Evolutionary conservation across 2,113 vertebrate genomes (phyloP).

Genomic region (Callaeas wilsoni): DNA sequence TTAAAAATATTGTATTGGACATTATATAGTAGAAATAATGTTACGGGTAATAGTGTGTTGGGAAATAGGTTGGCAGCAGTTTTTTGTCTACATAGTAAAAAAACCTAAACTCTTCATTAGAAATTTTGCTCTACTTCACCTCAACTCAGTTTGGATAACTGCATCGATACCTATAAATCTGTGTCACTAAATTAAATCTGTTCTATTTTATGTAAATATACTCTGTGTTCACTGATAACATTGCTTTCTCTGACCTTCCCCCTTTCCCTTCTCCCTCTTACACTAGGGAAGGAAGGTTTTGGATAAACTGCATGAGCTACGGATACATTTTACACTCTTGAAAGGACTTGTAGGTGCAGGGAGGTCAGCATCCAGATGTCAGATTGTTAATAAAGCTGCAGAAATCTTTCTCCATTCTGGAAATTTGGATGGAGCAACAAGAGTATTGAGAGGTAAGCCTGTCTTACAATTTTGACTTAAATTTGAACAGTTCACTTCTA

Average conservation of each 20-base stretch:
- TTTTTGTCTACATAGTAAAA: background rate
- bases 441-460: conserved; percentile 82
- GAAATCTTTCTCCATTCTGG: conserved; percentile 87
- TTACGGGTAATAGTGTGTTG: background rate
- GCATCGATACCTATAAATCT: background rate
- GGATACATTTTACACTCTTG: conserved; percentile 79
- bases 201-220: background rate
- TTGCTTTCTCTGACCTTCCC: background rate
- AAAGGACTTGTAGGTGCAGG: conserved; percentile 83
- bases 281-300: conserved; percentile 84
- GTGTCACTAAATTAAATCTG: background rate
- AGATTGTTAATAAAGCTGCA: conserved; percentile 83
- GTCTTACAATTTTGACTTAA: background rate
- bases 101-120: background rate
- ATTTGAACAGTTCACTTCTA: background rate
- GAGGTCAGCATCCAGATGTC: conserved; percentile 77
- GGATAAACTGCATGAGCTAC: conserved; percentile 73
- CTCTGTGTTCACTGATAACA: background rate
- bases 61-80: background rate
- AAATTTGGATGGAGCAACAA: conserved; percentile 80
- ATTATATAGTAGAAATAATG: background rate
- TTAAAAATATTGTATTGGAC: background rate
- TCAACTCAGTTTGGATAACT: background rate
- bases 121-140: background rate
- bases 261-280: background rate